Evolutionary conservation across 2,888 invertebrate species (phyloP).

Genomic region (Girardia tigrina): DNA sequence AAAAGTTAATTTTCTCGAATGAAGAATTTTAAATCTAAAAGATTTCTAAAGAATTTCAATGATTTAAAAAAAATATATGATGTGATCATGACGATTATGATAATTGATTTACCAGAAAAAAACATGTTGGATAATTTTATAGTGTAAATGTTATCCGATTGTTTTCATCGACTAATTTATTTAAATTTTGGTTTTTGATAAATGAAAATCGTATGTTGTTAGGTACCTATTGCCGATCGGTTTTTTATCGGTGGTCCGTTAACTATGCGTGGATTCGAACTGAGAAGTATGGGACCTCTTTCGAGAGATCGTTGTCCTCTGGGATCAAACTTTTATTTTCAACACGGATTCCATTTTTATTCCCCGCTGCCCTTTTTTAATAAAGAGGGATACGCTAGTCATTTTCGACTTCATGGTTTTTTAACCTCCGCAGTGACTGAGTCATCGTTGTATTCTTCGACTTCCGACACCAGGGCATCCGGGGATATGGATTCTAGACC

Average conservation of each 20-base stretch:
- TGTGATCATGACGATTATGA: no score
- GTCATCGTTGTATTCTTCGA: neutral
- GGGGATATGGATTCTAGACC: neutral
- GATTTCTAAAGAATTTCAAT: no score
- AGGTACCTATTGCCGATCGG: conserved; percentile 16
- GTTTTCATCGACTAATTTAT: no score
- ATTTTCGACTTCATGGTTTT: conserved; percentile 26
- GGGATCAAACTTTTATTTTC: neutral
- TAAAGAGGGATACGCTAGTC: neutral
- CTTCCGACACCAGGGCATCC: neutral
- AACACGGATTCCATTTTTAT: conserved; percentile 10
- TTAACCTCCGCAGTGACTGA: neutral
- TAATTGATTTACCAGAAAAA: no score
- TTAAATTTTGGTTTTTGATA: no score
- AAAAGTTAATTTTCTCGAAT: no score
- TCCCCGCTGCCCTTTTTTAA: conserved; percentile 6
- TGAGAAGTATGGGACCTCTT: conserved; percentile 14
- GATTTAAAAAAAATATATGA: no score
- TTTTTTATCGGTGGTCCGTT: conserved; percentile 27
- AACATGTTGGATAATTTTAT: no score
- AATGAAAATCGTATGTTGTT: no score
- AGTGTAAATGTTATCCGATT: no score
- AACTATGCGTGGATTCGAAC: conserved; percentile 25
- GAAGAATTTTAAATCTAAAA: no score
- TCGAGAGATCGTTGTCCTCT: neutral